Conservation (phyloP, 2,888 invertebrate genomes). For the Polydrusus tereticollis region DNA sequence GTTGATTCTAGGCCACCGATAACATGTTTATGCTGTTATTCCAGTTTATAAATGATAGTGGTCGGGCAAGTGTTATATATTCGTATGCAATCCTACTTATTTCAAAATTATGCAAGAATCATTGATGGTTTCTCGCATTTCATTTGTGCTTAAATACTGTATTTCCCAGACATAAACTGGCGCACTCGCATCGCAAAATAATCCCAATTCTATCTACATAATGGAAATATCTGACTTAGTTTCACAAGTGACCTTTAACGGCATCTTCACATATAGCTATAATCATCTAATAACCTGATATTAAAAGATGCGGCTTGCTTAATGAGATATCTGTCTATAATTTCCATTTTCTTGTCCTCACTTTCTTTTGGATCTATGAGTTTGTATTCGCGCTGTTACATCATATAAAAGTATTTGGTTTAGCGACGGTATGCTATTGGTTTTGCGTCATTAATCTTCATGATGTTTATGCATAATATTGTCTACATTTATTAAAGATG, state of each 20-base stretch:
- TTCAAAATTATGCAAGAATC: background rate
- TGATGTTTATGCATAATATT: background rate
- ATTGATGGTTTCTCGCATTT: background rate
- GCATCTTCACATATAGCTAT: slow-evolving; percentile 6
- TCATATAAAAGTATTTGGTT: background rate
- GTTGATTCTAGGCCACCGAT: background rate
- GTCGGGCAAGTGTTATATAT: background rate
- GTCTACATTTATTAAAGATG: too few relatives aligned
- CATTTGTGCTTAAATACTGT: background rate
- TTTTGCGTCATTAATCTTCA: background rate
- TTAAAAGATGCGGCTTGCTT: slow-evolving; percentile 19
- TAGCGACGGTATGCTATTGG: background rate
- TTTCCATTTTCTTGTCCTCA: slow-evolving; percentile 22
- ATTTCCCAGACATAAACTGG: background rate
- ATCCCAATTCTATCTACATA: background rate
- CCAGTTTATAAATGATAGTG: background rate
- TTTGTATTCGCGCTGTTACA: background rate
- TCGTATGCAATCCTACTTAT: background rate
- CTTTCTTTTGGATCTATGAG: slow-evolving; percentile 25
- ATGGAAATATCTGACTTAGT: background rate
- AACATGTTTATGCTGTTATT: background rate
- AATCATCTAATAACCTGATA: slow-evolving; percentile 29
- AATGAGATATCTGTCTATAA: slow-evolving; percentile 24
- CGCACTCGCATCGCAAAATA: background rate
- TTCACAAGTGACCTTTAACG: slow-evolving; percentile 23